Evolutionary conservation across 2,113 vertebrate species (phyloP), one percentile per base, ranked within the genome.

Genomic region (Chloroceryle aenea): DNA sequence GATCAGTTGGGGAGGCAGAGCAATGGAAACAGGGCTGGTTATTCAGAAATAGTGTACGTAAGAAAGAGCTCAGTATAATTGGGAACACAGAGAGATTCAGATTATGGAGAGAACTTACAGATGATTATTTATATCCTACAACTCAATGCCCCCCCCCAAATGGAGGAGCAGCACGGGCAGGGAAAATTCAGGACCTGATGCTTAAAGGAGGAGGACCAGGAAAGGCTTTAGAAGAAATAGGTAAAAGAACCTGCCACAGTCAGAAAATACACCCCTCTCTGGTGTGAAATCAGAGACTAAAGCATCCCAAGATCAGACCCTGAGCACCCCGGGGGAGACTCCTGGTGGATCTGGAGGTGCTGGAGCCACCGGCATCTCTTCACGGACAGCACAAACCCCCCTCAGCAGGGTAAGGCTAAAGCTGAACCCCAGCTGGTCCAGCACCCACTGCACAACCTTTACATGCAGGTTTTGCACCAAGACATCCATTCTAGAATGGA

Each of bases 141-240:
- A 16, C 43, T 12, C 43, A 43, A 43, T n/a, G n/a, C 38, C 2
- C 34, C 8, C 20, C 29, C 10, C 4, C 4, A 8, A 71, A 69
- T 0, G 6, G 29, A 43, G 23, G 27, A 78, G 29, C 16, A 40
- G 9, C 10, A 14, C 0, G 2, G 36, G n/a, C 26, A 48, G 20
- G 43, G n/a, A 23, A 12, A 47, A 72, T 43, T 4, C 69, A 85
- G 32, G 64, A 85, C 14, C 6, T 32, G 25, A 61, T 47, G 64
- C 32, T 2, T 32, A 32, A 34, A 27, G 36, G 10, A 67, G 34
- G 36, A 76, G 13, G 19, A 75, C 59, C 11, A 38, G 45, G 30
- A 72, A 27, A 82, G 20, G 12, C 11, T 61, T 78, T 34, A 76
- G 17, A 42, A 74, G 29, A 55, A 40, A 17, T 5, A 71, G 45